These are phyloP conservation scores for Acheta domesticus DNA, from an alignment of 2,888 invertebrate species.

Conservation along the genomic window DNA sequence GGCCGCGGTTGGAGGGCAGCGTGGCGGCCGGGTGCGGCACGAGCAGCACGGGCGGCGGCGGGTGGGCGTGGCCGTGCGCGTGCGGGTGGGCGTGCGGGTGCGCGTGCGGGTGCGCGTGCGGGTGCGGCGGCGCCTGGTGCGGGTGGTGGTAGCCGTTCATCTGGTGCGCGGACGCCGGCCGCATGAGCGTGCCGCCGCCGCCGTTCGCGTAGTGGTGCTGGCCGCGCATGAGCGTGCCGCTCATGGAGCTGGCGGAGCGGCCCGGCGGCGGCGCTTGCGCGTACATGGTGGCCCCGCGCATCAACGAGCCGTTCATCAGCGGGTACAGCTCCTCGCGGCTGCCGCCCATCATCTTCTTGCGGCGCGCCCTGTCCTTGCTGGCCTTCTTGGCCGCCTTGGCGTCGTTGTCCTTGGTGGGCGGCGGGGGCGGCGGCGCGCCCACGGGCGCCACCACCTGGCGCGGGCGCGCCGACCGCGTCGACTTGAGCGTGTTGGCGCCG, in stretches of 20 bases:
- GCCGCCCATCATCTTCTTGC: conserved; percentile 57
- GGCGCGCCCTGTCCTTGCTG: conserved; percentile 49
- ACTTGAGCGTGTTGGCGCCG: conserved; percentile 53
- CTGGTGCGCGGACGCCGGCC: conserved; percentile 29
- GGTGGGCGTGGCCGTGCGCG: conserved; percentile 40
- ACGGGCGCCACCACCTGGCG: conserved; percentile 77
- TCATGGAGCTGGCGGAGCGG: conserved; percentile 40
- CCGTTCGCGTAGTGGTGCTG: conserved; percentile 46
- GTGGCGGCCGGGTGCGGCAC: conserved; percentile 42
- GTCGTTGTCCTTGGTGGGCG: conserved; percentile 59
- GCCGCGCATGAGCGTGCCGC: conserved; percentile 39
- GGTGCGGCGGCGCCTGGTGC: conserved; percentile 23
- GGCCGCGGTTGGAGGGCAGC: conserved; percentile 38
- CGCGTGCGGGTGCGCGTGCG: conserved; percentile 26
- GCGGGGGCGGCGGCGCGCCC: conserved; percentile 74
- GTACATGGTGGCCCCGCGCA: conserved; percentile 26
- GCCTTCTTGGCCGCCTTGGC: conserved; percentile 55
- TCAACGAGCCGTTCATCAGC: conserved; percentile 50
- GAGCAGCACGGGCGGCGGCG: conserved; percentile 25
- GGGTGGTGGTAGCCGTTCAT: conserved; percentile 30
- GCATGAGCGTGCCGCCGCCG: conserved; percentile 41
- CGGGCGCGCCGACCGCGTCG: conserved; percentile 60
- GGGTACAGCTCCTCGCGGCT: conserved; percentile 59
- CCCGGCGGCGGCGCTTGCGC: conserved; percentile 36
- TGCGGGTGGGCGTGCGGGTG: conserved; percentile 30